These are phyloP conservation scores for Rotaria socialis DNA, from an alignment of 2,888 invertebrate species.

Conservation along the genomic window DNA sequence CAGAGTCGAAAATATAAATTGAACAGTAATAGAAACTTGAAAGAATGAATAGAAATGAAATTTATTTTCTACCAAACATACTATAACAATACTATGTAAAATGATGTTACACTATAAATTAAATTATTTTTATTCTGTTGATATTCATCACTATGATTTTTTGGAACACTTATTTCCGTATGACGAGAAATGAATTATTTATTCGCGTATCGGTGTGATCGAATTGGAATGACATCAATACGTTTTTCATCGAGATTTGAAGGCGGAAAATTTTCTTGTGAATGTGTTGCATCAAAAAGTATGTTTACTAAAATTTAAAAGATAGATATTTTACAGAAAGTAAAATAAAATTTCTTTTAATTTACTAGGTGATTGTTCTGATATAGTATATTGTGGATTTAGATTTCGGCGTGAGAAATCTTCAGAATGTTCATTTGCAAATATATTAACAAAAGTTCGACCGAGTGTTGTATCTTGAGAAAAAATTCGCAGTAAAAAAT, in stretches of 20 bases:
- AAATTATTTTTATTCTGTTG: too few relatives aligned
- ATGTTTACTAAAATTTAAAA: not conserved
- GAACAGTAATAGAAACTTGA: too few relatives aligned
- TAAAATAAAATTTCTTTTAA: not conserved
- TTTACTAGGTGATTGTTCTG: not conserved
- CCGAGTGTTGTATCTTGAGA: not conserved
- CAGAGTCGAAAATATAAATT: too few relatives aligned
- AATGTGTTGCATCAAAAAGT: not conserved
- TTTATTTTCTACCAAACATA: too few relatives aligned
- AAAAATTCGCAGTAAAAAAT: constrained; percentile 14
- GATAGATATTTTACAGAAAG: not conserved
- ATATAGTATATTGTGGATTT: not conserved
- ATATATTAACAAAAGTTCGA: constrained; percentile 27
- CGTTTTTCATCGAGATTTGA: not conserved
- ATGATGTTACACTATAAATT: too few relatives aligned
- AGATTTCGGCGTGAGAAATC: not conserved
- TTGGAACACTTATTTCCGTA: too few relatives aligned
- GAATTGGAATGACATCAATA: not conserved
- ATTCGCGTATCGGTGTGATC: too few relatives aligned
- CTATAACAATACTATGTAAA: too few relatives aligned
- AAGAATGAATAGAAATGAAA: too few relatives aligned
- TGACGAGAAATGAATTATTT: too few relatives aligned
- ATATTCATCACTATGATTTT: too few relatives aligned
- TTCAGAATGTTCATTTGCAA: not conserved
- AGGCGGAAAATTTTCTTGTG: not conserved